Base-by-base conservation (phyloP, 2,797 vertebrate species). In the Sitta carolinensis region DNA sequence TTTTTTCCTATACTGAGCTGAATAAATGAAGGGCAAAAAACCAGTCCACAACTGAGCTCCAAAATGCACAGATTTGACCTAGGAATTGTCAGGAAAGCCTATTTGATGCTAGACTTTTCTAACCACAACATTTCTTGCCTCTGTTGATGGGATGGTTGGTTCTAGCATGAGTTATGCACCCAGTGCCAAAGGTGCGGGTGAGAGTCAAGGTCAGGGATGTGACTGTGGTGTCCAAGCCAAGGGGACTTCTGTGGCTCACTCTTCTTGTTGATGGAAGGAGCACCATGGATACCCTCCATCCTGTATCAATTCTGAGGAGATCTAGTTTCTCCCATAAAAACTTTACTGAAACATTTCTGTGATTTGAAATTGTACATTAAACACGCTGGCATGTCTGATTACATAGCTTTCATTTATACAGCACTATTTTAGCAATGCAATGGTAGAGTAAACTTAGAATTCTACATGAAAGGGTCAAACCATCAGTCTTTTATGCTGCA, bases 141-240 rank as follows among this genome's bases (percentile, higher is more conserved):
- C 82, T 45, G 16, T 32, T 10, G 57, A 22, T 72, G 66, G 69
- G 50, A 79, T 87, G 90, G 90, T 45, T 6, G 15, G n/a, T 15
- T 93, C 43, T 57, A 32, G 61, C 0, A 15, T 11, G 29, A 85
- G 40, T 94, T 85, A 79, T 3, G 9, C 38, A 45, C 25, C 45
- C 45, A 14, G 72, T 72, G 83, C 73, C 40, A 75, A 92, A 94
- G 69, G 83, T 82, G 69, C 38, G 18, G 84, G 66, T 43, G 66
- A 78, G 72, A 90, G 85, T 79, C 93, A 91, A 91, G 72, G 87
- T 91, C 74, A 67, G 5, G 5, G 68, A 67, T 61, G 42, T 52
- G 58, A 69, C 47, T 5, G 18, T 16, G 36, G 34, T 68, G 50
- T 15, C 67, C 62, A 51, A 3, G 1, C 74, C 51, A 77, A 82